Conservation (phyloP, 2,888 invertebrate species). For the Sclerodermus sp. region DNA sequence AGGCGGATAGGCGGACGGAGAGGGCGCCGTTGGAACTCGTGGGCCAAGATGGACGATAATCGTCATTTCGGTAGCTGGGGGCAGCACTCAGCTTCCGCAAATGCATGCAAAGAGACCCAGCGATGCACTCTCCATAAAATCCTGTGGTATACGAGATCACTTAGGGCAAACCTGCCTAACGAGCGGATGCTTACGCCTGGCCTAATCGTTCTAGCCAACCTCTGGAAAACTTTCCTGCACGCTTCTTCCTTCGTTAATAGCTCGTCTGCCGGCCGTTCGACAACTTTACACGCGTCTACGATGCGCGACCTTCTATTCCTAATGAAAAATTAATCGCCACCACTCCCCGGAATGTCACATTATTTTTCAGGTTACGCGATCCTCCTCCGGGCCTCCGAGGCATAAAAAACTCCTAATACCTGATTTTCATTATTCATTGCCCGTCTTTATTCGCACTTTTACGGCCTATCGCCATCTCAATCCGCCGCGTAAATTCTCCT, state of each 20-base stretch:
- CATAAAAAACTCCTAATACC: too few species aligned
- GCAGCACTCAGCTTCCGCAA: slow-evolving; percentile 41
- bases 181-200: slow-evolving; percentile 30
- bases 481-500: too few species aligned
- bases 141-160: slow-evolving; percentile 56
- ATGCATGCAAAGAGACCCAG: slow-evolving; percentile 46
- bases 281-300: background rate
- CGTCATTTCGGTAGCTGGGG: slow-evolving; percentile 36
- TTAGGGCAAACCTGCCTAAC: slow-evolving; percentile 49
- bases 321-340: too few species aligned
- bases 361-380: too few species aligned
- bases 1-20: background rate
- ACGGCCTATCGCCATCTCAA: too few species aligned
- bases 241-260: slow-evolving; percentile 10
- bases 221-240: slow-evolving; percentile 23
- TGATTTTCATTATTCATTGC: too few species aligned
- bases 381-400: too few species aligned
- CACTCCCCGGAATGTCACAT: too few species aligned
- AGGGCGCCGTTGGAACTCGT: too few species aligned
- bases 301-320: background rate
- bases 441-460: too few species aligned
- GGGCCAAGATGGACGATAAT: slow-evolving; percentile 41
- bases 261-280: background rate
- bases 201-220: slow-evolving; percentile 27
- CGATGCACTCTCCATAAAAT: slow-evolving; percentile 58